phyloP scores from a whole-genome alignment of 2,888 invertebrate species.

The Ophion slaviceki region DNA sequence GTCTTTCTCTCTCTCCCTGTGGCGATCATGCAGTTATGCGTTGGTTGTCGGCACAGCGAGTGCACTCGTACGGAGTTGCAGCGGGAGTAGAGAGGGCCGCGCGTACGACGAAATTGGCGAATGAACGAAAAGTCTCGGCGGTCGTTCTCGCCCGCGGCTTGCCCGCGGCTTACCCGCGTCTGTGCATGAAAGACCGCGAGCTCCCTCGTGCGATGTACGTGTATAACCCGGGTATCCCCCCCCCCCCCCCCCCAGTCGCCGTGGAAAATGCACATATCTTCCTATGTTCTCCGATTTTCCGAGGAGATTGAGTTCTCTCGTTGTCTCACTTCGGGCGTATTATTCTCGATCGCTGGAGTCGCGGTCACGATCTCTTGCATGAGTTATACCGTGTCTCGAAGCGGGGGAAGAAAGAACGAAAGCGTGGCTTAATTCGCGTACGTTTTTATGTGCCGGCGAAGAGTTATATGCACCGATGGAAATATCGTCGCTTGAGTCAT shows the following conservation, averaged over 20 bases:
- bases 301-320: conserved; percentile 50
- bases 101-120: conserved; percentile 61
- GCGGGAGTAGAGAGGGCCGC: conserved; percentile 21
- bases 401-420: conserved; percentile 7
- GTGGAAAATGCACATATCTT: conserved; percentile 41
- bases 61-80: conserved; percentile 35
- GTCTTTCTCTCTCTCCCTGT: conserved; percentile 2
- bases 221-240: neutral
- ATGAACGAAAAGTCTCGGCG: conserved; percentile 56
- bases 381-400: neutral
- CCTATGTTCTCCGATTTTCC: conserved; percentile 27
- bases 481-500: conserved; percentile 71
- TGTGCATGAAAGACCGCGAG: neutral
- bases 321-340: conserved; percentile 15
- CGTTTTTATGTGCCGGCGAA: neutral
- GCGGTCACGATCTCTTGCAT: neutral
- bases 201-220: conserved; percentile 27
- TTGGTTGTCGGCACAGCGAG: conserved; percentile 58
- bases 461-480: conserved; percentile 9
- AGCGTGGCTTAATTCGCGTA: conserved; percentile 6
- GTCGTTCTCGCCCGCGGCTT: conserved; percentile 42
- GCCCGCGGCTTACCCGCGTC: conserved; percentile 29
- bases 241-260: neutral
- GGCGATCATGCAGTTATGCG: conserved; percentile 77
- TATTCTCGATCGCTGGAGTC: conserved; percentile 15